phyloP scores from a whole-genome alignment of 2,797 vertebrate species.

The Glyptemys insculpta region DNA sequence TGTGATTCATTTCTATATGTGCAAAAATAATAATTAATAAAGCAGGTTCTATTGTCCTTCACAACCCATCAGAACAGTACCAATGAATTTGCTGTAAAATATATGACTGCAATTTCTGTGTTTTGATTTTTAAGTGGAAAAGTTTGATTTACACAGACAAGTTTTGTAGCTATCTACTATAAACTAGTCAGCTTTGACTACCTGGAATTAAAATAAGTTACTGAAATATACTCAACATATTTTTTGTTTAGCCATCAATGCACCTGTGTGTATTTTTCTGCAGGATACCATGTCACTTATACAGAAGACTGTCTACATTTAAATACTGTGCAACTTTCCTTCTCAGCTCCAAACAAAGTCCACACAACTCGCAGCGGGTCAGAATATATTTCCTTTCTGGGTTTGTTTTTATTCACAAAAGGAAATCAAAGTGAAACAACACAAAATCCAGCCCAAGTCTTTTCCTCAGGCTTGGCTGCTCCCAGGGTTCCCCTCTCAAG shows the following conservation, averaged over 20 bases:
- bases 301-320: neutral
- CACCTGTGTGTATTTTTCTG: neutral
- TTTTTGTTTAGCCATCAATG: neutral
- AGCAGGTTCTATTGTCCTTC: neutral
- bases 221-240: accelerated
- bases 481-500: neutral
- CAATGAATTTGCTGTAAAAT: neutral
- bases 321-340: neutral
- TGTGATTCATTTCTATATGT: neutral
- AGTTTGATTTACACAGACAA: neutral
- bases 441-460: neutral
- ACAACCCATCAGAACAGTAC: neutral
- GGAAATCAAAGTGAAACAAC: neutral
- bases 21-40: neutral
- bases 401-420: slow-evolving; percentile 4
- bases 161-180: neutral
- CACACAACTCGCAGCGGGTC: neutral
- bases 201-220: slow-evolving; percentile 3
- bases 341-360: neutral
- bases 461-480: neutral
- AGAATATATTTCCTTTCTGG: neutral
- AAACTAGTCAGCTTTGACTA: neutral
- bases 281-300: neutral
- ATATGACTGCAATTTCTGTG: neutral
- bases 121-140: neutral